Base-by-base conservation (phyloP, 2,113 vertebrate genomes). In the Clarias gariepinus region DNA sequence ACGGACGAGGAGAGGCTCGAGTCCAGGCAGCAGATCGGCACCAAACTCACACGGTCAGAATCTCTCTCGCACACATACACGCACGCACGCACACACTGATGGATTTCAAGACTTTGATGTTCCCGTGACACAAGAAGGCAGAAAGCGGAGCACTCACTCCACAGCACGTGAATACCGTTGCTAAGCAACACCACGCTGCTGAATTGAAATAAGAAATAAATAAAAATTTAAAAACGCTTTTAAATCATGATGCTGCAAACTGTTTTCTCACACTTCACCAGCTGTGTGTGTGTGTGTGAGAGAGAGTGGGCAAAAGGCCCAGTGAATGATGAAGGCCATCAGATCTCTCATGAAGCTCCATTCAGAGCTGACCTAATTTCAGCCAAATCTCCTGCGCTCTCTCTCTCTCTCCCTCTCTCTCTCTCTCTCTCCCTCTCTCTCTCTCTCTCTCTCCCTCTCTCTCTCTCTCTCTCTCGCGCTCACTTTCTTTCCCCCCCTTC, bases 11-110 rank as follows among this genome's bases (percentile, higher is more conserved):
- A 99, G 92, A 93, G 98, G 36, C 95, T 98, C 0, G 98, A 99
- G 91, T 96, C 98, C 61, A 94, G 98, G 92, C 98, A 99, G 93
- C 98, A 97, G 93, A 99, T 99, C 33, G 98, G 98, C 90, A 98
- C 96, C 91, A 98, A 99, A 92, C 96, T 99, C 85, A 99, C 96
- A 89, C 96, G 98, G 98, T 98, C 93, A 90, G 94, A 66, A 61
- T 81, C 89, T 36, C 58, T 86, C 88, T 78, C 30, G 25, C 84
- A 86, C 68, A 79, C 63, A 80, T 52, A 25, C 28, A 33, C 25
- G 57, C 74, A n/a, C 57, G n/a, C 33, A 63, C 23, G 47, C 30
- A 33, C 33, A 52, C 33, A 23, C 69, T 23, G 69, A 41, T 11
- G 69, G 69, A 41, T 41, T 71, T 41, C 1, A 23, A 11, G 66